Evolutionary conservation across 2,113 vertebrate species (phyloP), one percentile per base, ranked within the genome.

Genomic region (Rhabdomys dilectus): DNA sequence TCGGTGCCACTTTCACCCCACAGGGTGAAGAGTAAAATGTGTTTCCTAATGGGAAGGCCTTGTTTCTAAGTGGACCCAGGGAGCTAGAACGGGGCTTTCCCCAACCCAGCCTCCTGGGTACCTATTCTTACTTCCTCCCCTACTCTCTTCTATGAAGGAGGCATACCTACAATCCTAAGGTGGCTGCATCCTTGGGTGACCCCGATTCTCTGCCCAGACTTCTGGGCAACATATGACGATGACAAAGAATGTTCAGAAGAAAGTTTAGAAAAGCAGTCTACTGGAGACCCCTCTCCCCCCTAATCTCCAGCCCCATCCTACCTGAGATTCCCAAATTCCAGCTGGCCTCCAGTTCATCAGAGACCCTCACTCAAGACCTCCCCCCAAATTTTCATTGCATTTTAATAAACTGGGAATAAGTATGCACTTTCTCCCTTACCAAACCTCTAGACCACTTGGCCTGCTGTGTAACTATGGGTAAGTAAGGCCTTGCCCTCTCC

Each of bases 321-420:
- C 21, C 39, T 93, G 93, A 81, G 73, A 87, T 45, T 68, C 16
- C 58, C 36, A 87, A 92, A 31, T 1, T 73, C 48, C 81, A 78
- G 8, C 56, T 51, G 93, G 89, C 58, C 66, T 84, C 58, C 48
- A n/a, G 48, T 56, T 91, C 77, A 93, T 26, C 85, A 94, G 53
- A 96, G 86, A 42, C 56, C 51, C n/a, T 95, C 42, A 64, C 66
- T 51, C 29, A 84, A 86, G 82, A 16, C 7, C 24, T 31, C 89
- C 80, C 39, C 76, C 64, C 39, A 77, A n/a, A 81, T 75, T 51
- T 96, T 95, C 31, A 62, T 45, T n/a, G 58, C 80, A 48, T 90
- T 96, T 95, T n/a, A 89, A 42, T 95, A 29, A 82, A 80, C 92
- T 60, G 45, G 89, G 31, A 70, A 93, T 11, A 85, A 64, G 72